Evolutionary conservation across 2,888 invertebrate genomes (phyloP), one percentile per base, ranked within the genome.

Genomic region (Patella caerulea): DNA sequence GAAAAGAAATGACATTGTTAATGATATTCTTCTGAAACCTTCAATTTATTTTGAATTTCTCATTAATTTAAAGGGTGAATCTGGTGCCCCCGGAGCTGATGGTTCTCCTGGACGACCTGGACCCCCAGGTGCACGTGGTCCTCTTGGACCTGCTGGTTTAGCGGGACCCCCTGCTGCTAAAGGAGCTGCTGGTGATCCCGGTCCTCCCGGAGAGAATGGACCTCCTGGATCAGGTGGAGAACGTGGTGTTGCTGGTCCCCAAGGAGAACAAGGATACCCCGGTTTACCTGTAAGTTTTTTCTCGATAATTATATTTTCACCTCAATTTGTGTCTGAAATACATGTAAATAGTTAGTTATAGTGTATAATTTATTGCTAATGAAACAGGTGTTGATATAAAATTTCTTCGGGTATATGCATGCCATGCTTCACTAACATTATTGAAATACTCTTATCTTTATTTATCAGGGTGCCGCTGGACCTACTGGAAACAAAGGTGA

Each of bases 21-120:
- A 34, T 34, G 3, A 34, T 45, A 45, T 45, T 45, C 7, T 45
- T 45, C 45, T 45, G 7, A 45, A 45, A 45, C 45, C 45, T 45
- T 45, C 7, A 45, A 45, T 19, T 65, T 24, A 4, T 24, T 24
- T 65, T 19, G 24, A 17, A 56, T 56, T n/a, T 56, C 56, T 76
- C 70, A 53, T 56, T 70, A 56, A 69, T 34, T 78, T 84, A 72
- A 83, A 95, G 95, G 96, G 96, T 34, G 95, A 95, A 88, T 34
- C 84, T 19, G 90, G 90, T 59, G 82, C 86, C 19, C 83, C 88
- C 45, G 92, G 92, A 74, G 86, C 88, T 59, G 90, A 91, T 75
- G 91, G 91, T 17, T 34, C 73, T 34, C 78, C 84, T 17, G 88
- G 90, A 69, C 76, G 84, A 56, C 72, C 89, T 82, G 72, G 86